A percentile compares a stretch with the other conserved stretches of the same genome.
Evolutionary conservation across 2,113 vertebrate species (phyloP).

Genomic region (Australoheros scitulus): DNA sequence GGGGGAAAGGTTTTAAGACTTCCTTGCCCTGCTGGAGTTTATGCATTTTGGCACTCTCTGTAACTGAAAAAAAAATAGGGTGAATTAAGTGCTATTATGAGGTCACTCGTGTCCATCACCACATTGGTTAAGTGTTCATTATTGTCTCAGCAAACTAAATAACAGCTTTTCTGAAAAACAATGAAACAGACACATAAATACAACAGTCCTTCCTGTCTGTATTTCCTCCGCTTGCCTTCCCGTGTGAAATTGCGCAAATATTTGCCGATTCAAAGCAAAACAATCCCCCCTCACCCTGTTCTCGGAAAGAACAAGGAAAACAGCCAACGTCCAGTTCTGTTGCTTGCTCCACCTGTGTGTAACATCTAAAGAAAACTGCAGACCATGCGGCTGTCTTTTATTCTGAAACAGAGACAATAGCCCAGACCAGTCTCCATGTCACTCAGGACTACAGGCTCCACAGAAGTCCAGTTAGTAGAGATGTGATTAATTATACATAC

Average conservation of each 20-base stretch:
- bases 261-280: constrained; percentile 53
- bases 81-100: constrained; percentile 14
- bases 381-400: constrained; percentile 40
- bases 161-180: constrained; percentile 57
- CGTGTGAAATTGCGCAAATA: constrained; percentile 63
- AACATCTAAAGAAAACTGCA: constrained; percentile 39
- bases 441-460: constrained; percentile 75
- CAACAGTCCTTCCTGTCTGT: constrained; percentile 57
- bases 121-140: constrained; percentile 12
- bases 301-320: constrained; percentile 36
- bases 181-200: constrained; percentile 67
- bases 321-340: neutral
- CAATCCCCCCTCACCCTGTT: constrained; percentile 40
- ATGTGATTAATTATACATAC: constrained; percentile 85
- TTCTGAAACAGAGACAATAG: constrained; percentile 62
- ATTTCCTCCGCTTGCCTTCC: constrained; percentile 65
- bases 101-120: constrained; percentile 49
- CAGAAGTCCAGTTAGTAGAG: constrained; percentile 74
- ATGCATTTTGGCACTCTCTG: neutral
- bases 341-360: constrained; percentile 52
- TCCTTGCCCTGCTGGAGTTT: constrained; percentile 3
- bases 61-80: neutral
- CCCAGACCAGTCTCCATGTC: constrained; percentile 67
- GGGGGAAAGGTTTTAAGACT: constrained; percentile 41
- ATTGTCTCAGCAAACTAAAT: constrained; percentile 57